Percentiles rank a stretch among this genome's conserved stretches.
These are phyloP conservation scores for western clawed frog (Xenopus tropicalis) DNA, from an alignment of 2,113 vertebrate species.

Conservation along the genomic window DNA sequence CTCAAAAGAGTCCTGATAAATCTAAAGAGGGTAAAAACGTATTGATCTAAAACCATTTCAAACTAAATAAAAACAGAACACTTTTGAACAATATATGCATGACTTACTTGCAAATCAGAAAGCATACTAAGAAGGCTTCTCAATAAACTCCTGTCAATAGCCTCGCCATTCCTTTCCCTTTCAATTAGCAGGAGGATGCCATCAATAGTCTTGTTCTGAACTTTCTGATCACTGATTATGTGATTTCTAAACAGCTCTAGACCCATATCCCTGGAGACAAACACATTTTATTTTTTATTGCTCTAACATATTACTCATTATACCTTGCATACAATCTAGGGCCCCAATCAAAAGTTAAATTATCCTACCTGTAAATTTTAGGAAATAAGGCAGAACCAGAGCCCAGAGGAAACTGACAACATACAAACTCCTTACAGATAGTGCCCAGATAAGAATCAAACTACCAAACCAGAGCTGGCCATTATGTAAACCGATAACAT, in stretches of 20 bases:
- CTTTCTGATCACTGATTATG: slow-evolving; percentile 96
- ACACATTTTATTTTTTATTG: no score
- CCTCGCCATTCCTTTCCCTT: slow-evolving; percentile 90
- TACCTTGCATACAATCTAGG: no score
- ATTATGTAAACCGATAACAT: no score
- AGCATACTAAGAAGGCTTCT: slow-evolving; percentile 97
- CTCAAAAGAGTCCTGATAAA: slow-evolving; percentile 98
- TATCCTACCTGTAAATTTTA: no score
- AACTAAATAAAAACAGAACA: no score
- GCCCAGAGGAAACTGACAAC: no score
- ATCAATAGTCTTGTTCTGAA: slow-evolving; percentile 97
- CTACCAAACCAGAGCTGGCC: no score
- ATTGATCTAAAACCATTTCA: neutral
- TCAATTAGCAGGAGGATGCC: slow-evolving; percentile 94
- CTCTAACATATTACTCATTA: no score
- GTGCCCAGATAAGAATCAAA: no score
- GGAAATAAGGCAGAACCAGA: no score
- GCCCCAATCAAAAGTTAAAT: no score
- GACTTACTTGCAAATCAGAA: slow-evolving; percentile 90
- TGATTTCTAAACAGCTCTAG: slow-evolving; percentile 96
- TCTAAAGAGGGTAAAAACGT: slow-evolving; percentile 62
- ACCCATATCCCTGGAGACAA: slow-evolving; percentile 90
- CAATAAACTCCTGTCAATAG: slow-evolving; percentile 91
- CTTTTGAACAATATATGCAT: neutral
- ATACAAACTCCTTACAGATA: no score